Evolutionary conservation across 92 coral and sea anemone genomes (phyloP).

Genomic region (Pocillopora grandis): DNA sequence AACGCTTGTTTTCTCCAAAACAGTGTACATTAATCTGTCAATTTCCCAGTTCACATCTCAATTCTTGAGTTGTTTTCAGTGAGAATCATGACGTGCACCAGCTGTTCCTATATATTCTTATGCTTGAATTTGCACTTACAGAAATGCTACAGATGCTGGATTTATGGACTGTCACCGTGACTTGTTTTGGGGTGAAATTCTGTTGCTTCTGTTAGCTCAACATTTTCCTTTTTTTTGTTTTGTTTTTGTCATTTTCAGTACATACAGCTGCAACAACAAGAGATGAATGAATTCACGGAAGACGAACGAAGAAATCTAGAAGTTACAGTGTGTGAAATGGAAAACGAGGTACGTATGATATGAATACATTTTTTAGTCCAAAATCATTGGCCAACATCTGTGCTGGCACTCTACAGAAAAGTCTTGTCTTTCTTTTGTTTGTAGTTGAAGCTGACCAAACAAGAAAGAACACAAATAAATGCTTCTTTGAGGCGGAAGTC

Average conservation of each 20-base stretch:
- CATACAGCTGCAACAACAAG: constrained; percentile 83
- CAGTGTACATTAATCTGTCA: no score
- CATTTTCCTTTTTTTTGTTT: neutral
- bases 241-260: constrained; percentile 42
- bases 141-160: neutral
- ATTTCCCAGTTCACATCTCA: no score
- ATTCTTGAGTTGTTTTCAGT: no score
- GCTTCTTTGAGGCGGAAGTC: constrained; percentile 64
- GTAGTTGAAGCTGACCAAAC: constrained; percentile 66
- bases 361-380: no score
- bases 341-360: constrained; percentile 62
- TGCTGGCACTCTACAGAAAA: no score
- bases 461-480: constrained; percentile 56
- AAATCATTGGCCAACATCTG: neutral
- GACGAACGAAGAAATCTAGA: constrained; percentile 89
- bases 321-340: constrained; percentile 78
- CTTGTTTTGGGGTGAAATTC: neutral
- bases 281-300: constrained; percentile 80
- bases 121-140: neutral
- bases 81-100: no score
- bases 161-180: neutral
- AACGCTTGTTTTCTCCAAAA: neutral
- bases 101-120: neutral
- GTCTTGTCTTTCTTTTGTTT: constrained; percentile 9
- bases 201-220: neutral